phyloP scores from a whole-genome alignment of 2,888 invertebrate genomes.

The Lycocerus yunnanus region DNA sequence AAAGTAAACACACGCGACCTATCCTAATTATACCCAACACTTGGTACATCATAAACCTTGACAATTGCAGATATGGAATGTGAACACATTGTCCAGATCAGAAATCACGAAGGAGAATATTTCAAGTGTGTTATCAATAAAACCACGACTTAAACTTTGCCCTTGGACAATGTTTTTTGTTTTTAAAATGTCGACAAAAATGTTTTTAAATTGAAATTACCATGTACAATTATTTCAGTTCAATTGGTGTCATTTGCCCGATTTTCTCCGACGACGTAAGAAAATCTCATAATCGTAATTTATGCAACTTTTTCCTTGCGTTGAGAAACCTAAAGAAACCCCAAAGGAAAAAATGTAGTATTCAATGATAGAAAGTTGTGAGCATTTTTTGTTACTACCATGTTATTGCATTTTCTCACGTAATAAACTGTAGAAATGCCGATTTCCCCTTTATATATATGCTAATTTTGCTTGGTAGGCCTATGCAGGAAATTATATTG shows the following conservation, averaged over 20 bases:
- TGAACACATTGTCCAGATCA: neutral
- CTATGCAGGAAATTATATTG: neutral
- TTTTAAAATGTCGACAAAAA: neutral
- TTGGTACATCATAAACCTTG: neutral
- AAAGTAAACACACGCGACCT: neutral
- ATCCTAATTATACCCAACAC: neutral
- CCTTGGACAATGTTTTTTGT: neutral
- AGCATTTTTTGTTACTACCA: neutral
- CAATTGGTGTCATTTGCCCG: no score
- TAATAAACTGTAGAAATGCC: neutral
- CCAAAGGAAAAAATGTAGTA: neutral
- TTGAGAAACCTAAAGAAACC: neutral
- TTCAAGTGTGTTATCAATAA: neutral
- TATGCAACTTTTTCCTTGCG: neutral
- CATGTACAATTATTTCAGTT: no score
- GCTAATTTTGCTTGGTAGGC: neutral
- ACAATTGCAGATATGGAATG: neutral
- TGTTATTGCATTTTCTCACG: constrained; percentile 10
- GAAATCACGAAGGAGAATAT: neutral
- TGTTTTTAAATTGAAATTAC: no score
- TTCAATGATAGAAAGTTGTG: neutral
- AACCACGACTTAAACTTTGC: neutral
- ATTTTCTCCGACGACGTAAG: no score
- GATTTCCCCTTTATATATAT: neutral
- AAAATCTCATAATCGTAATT: neutral